phyloP scores from a whole-genome alignment of 2,113 vertebrate species.

The Nyctereutes procyonoides region DNA sequence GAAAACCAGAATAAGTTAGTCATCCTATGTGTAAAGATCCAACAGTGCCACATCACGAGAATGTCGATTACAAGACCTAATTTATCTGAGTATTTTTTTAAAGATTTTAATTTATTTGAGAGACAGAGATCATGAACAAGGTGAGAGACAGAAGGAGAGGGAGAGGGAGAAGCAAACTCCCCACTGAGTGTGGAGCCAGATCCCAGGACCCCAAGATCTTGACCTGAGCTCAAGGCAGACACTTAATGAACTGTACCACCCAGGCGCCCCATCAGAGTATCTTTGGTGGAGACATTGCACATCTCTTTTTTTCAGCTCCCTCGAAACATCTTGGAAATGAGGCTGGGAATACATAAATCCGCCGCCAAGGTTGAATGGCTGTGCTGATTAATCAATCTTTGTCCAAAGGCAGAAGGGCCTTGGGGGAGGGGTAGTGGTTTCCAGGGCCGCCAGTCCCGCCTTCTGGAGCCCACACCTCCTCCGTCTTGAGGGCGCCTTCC shows the following conservation, averaged over 20 bases:
- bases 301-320: background rate
- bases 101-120: background rate
- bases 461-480: background rate
- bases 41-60: background rate
- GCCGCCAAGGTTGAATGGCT: background rate
- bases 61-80: background rate
- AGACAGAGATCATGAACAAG: background rate
- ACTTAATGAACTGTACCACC: background rate
- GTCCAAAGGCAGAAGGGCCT: background rate
- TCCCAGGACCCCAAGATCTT: background rate
- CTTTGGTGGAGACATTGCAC: background rate
- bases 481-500: background rate
- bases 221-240: background rate
- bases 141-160: background rate
- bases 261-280: background rate
- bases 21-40: background rate
- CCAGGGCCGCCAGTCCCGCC: background rate
- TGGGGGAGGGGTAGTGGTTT: too few relatives aligned
- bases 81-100: background rate
- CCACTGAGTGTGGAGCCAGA: background rate
- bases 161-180: background rate
- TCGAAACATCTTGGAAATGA: background rate
- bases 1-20: background rate
- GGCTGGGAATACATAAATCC: background rate
- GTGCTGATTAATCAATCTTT: background rate